Base-by-base conservation (phyloP, 2,113 vertebrate species). In the Mystacornis crossleyi region DNA sequence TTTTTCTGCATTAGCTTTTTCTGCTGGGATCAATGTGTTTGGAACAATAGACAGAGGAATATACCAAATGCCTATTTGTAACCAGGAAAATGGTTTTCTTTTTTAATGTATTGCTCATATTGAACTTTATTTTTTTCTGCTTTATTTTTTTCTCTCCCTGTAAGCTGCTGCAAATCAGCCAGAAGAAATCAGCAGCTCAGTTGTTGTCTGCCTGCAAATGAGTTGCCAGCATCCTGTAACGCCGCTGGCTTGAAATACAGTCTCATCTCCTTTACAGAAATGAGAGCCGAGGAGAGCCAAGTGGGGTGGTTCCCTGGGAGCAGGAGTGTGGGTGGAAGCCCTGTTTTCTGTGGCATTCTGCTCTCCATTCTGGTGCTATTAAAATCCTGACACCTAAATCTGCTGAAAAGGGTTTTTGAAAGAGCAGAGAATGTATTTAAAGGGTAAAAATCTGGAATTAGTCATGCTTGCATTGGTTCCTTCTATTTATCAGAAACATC, bases 131-230 rank as follows among this genome's bases (percentile, higher is more conserved):
- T 43, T 77, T 33, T 58, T 67, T 70, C 31, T 83, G n/a, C 51
- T 33, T 60, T 62, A 3, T n/a, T 50, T 69, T 72, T 47, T 28
- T 70, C 79, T 89, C 16, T 71, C 74, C 34, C 34, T 73, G n/a
- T 60, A 4, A 72, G 54, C 75, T 88, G 69, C 70, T 90, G 74
- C 81, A 93, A 73, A 92, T 94, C 79, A 81, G 45, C 62, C 70
- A 72, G 73, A 81, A 94, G 66, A 75, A 93, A 86, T 84, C 69
- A 87, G 83, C 58, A 86, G 58, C 40, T 95, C 23, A 17, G 73
- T 91, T 81, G 82, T 21, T 81, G 57, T 65, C 95, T 83, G 86
- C 86, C 86, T 95, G 69, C 57, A 86, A 36, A 95, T 89, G 74
- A 83, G 64, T 78, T 92, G 55, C 89, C 81, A 83, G 72, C 50